Evolutionary conservation across 2,888 invertebrate species (phyloP).

Genomic region (Scaptomyza cyrtandrae): DNA sequence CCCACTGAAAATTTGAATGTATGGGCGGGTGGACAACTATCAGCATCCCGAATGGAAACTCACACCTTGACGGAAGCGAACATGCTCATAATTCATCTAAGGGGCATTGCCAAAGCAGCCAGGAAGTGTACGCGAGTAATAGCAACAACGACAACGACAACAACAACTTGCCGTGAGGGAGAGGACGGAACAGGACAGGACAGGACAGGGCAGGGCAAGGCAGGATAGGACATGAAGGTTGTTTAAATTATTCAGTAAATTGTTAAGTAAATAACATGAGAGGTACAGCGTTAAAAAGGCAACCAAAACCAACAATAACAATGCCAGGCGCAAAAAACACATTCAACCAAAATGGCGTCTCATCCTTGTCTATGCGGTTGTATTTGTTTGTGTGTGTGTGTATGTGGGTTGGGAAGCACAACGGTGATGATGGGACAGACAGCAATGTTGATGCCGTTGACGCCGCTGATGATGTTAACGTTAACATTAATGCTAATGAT

Average conservation of each 20-base stretch:
- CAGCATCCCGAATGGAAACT: constrained; percentile 31
- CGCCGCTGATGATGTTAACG: constrained; percentile 12
- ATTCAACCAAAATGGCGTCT: constrained; percentile 36
- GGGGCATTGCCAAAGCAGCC: constrained; percentile 28
- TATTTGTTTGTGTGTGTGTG: too few relatives aligned
- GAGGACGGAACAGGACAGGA: too few relatives aligned
- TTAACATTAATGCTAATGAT: background rate
- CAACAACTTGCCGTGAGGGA: constrained; percentile 12
- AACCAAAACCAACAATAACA: constrained; percentile 47
- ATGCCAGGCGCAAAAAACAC: constrained; percentile 10
- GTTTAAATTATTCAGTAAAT: constrained; percentile 81
- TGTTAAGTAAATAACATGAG: constrained; percentile 79
- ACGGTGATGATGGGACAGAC: constrained; percentile 43
- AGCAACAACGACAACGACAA: too few relatives aligned
- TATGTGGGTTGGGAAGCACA: too few relatives aligned
- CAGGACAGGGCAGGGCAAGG: too few relatives aligned
- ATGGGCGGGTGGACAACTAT: constrained; percentile 57
- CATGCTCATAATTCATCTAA: constrained; percentile 64
- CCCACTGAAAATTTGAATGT: constrained; percentile 17
- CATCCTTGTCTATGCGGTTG: constrained; percentile 35
- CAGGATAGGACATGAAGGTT: constrained; percentile 15
- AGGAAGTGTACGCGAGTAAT: constrained; percentile 51
- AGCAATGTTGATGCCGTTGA: constrained; percentile 24
- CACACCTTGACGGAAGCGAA: constrained; percentile 32
- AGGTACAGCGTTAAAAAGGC: constrained; percentile 66